Evolutionary conservation across 2,888 invertebrate genomes (phyloP).

Genomic region (Pyrochroa serraticornis): DNA sequence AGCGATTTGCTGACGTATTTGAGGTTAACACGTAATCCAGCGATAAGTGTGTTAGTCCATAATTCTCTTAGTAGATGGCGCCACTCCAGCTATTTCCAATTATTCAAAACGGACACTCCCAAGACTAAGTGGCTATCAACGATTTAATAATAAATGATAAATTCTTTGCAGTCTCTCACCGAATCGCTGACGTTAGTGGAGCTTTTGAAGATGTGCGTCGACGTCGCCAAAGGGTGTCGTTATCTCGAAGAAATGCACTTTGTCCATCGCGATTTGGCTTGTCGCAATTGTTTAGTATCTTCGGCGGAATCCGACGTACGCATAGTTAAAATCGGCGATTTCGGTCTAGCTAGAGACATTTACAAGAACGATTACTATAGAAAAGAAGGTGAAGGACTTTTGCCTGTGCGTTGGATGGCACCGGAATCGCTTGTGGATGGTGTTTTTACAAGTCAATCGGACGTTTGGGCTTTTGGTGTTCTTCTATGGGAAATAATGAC

Average conservation of each 20-base stretch:
- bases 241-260: constrained; percentile 97
- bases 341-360: constrained; percentile 94
- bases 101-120: no score
- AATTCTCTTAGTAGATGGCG: background rate
- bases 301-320: constrained; percentile 69
- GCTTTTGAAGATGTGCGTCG: constrained; percentile 89
- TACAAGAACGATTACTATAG: constrained; percentile 98
- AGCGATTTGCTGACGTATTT: constrained; percentile 93
- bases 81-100: no score
- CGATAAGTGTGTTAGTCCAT: constrained; percentile 65
- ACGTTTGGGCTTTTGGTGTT: constrained; percentile 95
- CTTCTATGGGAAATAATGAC: constrained; percentile 97
- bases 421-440: constrained; percentile 96
- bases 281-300: constrained; percentile 93
- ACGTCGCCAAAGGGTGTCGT: constrained; percentile 93
- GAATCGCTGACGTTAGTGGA: constrained; percentile 80
- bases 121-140: no score
- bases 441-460: constrained; percentile 94
- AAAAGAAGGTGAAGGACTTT: constrained; percentile 87
- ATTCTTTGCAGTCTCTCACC: constrained; percentile 67
- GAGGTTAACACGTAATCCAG: constrained; percentile 76
- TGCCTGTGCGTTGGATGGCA: constrained; percentile 98
- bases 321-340: constrained; percentile 96
- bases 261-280: constrained; percentile 95
- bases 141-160: no score